These are phyloP conservation scores for Molorchus minor DNA, from an alignment of 2,888 invertebrate species.

Conservation along the genomic window DNA sequence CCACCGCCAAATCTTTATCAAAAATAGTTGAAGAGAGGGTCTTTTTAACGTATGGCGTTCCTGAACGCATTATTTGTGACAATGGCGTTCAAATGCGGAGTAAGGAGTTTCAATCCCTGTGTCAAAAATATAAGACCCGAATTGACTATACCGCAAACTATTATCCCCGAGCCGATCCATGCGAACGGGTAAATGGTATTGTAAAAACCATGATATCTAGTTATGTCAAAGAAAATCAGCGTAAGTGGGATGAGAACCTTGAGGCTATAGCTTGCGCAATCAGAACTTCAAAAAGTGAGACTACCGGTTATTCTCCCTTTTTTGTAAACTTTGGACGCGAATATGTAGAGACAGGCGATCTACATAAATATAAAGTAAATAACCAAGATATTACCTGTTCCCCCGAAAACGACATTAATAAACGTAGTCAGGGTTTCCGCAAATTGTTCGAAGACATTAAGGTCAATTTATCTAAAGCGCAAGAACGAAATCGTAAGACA, in stretches of 20 bases:
- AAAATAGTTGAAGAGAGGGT: slow-evolving; percentile 33
- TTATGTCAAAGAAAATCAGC: neutral
- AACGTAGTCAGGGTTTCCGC: neutral
- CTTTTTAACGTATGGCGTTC: slow-evolving; percentile 34
- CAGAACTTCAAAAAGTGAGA: neutral
- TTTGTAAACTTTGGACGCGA: too few species aligned
- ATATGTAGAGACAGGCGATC: too few species aligned
- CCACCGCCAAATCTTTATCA: slow-evolving; percentile 24
- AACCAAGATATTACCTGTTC: neutral
- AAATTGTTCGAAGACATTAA: neutral
- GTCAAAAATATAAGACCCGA: slow-evolving; percentile 21
- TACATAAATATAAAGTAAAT: neutral
- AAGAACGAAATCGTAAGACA: neutral
- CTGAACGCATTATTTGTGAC: slow-evolving; percentile 33
- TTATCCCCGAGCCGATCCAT: slow-evolving; percentile 32
- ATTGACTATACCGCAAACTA: slow-evolving; percentile 31
- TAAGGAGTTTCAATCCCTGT: slow-evolving; percentile 19
- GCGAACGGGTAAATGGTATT: slow-evolving; percentile 33
- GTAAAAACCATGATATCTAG: slow-evolving; percentile 26
- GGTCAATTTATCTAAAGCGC: neutral
- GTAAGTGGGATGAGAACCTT: neutral
- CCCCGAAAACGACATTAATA: neutral
- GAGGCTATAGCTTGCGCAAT: neutral
- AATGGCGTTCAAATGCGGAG: slow-evolving; percentile 38
- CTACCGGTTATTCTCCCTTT: neutral